A percentile compares a stretch with the other conserved stretches of the same genome.
Evolutionary conservation across 37 sponge, comb jelly and placozoan species (phyloP).

Genomic region (Eunapius fragilis): DNA sequence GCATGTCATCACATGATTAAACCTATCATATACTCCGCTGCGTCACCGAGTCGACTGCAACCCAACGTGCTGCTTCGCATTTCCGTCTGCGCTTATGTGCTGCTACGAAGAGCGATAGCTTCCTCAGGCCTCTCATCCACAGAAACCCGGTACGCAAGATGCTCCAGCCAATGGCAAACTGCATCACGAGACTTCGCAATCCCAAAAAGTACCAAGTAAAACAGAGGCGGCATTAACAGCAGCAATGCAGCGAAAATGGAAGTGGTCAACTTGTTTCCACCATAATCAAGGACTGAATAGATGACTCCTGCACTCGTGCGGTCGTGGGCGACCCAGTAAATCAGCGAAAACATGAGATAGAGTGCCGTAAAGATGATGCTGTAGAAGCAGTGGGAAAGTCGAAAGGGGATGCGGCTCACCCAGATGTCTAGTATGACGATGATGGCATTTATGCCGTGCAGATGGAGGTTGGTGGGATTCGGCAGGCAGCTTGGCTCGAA

Average conservation of each 20-base stretch:
- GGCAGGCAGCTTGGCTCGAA: neutral
- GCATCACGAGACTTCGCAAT: neutral
- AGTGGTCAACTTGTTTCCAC: neutral
- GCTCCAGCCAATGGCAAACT: neutral
- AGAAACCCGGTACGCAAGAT: neutral
- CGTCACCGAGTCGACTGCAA: too few species aligned
- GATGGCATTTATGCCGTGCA: slow-evolving; percentile 48
- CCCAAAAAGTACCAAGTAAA: neutral
- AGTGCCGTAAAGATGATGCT: neutral
- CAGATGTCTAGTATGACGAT: slow-evolving; percentile 23
- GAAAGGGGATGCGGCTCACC: slow-evolving; percentile 15
- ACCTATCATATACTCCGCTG: too few species aligned
- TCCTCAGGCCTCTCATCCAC: neutral
- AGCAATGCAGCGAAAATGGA: neutral
- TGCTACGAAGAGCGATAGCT: too few species aligned
- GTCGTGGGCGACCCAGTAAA: neutral
- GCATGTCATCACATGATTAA: too few species aligned
- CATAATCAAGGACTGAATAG: neutral
- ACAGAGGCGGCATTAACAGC: neutral
- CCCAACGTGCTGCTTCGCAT: too few species aligned
- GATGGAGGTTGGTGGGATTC: neutral
- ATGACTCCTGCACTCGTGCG: neutral
- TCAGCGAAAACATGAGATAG: slow-evolving; percentile 28
- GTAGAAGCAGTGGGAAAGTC: slow-evolving; percentile 24
- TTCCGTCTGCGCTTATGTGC: too few species aligned